Evolutionary conservation across 2,888 invertebrate species (phyloP), one percentile per base, ranked within the genome.

Genomic region (Orgyia antiqua): DNA sequence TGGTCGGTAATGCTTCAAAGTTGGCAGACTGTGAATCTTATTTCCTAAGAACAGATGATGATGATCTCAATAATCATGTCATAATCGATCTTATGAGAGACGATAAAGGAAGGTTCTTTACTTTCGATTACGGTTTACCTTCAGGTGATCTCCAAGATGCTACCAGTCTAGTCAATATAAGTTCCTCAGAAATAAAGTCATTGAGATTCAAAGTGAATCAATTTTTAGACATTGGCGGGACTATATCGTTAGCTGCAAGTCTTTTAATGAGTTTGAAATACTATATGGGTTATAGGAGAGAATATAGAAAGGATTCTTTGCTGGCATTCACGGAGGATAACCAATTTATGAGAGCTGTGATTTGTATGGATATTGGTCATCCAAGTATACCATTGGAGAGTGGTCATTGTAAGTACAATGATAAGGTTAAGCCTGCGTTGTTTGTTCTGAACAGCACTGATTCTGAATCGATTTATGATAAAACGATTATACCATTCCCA

Each of bases 221-320:
- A 34, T 88, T 92, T 12, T 82, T 84, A 25, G 96, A 96, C 57
- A 91, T 93, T 17, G 96, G 96, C 0, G 96, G 96, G 0, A 94
- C 93, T 2, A 63, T 95, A 10, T 88, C 90, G 0, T 88, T 94
- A 43, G 92, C 92, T 29, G 78, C 93, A 0, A 92, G 92, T 29
- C 82, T 94, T 58, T 87, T 92, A 50, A 89, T 89, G 67, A 89
- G 83, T 48, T 51, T 83, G 45, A 89, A 83, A 39, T 79, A 79
- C 49, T 87, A 83, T 36, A 79, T 79, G 77, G 87, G 87, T 29
- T 87, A 77, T 40, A 78, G 42, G 28, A 68, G 82, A 24, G 60
- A 69, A 28, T 27, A 51, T 8, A 60, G 53, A 25, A 68, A 70
- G 37, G 71, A 56, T 9, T 36, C 59, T 3, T 44, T 78, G n/a